Percentiles rank a stretch among this genome's conserved stretches.
phyloP scores from a whole-genome alignment of 2,888 invertebrate species.

The Cylindroiulus punctatus region DNA sequence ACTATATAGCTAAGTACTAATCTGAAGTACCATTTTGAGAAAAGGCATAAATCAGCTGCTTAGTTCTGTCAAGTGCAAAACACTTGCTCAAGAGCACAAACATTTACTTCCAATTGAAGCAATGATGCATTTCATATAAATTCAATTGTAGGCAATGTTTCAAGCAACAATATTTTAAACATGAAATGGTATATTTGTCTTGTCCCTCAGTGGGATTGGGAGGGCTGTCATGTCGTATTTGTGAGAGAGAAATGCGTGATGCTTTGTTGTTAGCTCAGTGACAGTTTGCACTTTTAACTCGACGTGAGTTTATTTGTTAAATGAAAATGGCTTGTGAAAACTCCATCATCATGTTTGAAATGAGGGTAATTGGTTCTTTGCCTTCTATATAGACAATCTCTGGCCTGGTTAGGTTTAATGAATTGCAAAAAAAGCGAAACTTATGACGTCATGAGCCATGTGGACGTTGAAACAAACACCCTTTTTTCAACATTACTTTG shows the following conservation, averaged over 20 bases:
- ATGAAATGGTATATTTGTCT: background rate
- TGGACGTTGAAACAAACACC: background rate
- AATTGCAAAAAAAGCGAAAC: slow-evolving; percentile 26
- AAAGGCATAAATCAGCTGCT: background rate
- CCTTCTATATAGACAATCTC: slow-evolving; percentile 10
- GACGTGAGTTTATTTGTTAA: slow-evolving; percentile 19
- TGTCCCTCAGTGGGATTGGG: background rate
- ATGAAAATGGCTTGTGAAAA: background rate
- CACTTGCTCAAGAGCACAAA: background rate
- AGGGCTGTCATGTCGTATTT: background rate
- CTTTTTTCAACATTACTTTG: too few relatives aligned
- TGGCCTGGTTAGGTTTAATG: slow-evolving; percentile 19
- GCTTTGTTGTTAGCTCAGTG: background rate
- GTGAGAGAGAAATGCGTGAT: background rate
- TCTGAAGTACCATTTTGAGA: background rate
- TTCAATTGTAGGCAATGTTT: too few relatives aligned
- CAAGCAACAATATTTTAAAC: too few relatives aligned
- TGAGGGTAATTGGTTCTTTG: slow-evolving; percentile 38
- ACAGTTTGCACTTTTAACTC: background rate
- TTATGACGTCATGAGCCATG: background rate
- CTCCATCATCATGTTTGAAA: slow-evolving; percentile 21
- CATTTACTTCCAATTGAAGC: too few relatives aligned
- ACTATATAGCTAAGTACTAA: background rate
- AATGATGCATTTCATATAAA: too few relatives aligned
- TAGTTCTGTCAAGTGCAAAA: background rate